Conservation (phyloP, 2,113 vertebrate genomes). For the Crotalus helleri region DNA sequence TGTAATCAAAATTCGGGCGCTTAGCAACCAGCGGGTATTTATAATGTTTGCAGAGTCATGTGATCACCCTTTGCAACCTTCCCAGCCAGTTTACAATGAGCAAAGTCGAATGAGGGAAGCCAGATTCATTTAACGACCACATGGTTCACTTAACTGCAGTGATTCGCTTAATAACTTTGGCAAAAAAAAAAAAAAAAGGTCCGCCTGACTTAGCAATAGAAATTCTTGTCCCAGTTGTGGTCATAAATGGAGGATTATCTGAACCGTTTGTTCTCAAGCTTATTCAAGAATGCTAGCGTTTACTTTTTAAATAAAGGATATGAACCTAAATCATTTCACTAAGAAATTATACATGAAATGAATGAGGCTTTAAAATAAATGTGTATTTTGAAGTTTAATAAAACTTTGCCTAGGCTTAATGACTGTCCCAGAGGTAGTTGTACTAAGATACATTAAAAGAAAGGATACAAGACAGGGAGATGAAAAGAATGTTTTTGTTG, state of each 20-base stretch:
- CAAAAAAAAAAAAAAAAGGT: background rate
- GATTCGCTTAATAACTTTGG: background rate
- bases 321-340: background rate
- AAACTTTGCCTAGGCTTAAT: background rate
- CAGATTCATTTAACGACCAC: background rate
- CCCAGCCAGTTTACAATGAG: background rate
- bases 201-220: background rate
- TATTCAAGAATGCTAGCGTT: background rate
- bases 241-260: background rate
- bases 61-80: background rate
- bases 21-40: background rate
- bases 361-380: background rate
- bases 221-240: background rate
- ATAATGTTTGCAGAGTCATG: background rate
- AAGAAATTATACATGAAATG: background rate
- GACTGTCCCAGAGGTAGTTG: background rate
- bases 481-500: constrained; percentile 1
- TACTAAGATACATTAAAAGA: background rate
- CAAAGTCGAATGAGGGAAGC: background rate
- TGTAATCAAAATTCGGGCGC: background rate
- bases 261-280: background rate
- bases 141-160: background rate
- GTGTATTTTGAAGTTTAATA: background rate
- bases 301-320: background rate
- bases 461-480: constrained; percentile 11